Evolutionary conservation across 2,888 invertebrate genomes (phyloP), one percentile per base, ranked within the genome.

Genomic region (Caenorhabditis sp.): DNA sequence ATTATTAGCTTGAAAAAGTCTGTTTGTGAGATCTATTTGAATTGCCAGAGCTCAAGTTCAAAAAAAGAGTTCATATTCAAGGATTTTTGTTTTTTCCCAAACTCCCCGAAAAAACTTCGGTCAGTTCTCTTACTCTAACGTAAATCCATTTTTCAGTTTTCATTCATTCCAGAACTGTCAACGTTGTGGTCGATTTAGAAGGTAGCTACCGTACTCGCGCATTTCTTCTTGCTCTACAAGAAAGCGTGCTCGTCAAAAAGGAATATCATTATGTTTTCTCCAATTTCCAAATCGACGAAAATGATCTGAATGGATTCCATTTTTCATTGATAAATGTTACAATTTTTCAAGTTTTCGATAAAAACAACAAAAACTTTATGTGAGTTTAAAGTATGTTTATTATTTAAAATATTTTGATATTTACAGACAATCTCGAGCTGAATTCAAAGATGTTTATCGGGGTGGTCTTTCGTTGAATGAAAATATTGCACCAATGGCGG

Each of bases 251-350:
- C 10, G 81, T 83, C 54, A 81, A 76, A 43, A 71, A 74, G 57
- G 76, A 80, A 53, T 83, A 81, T 67, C 78, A 83, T 60, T 83
- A 83, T 50, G 80, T 83, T 4, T 81, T 83, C 53, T 81, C 83
- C 17, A 83, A 81, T 57, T 81, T 83, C 65, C 81, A 81, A 54
- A 69, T 83, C 61, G 81, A 81, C 20, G 81, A 83, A 49, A 63
- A 62, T 1, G 83, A 83, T 56, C 59, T 81, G 20, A 59, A 67
- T 43, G 70, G 67, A 10, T 79, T 83, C 26, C 83, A 80, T 50
- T 81, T 77, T 43, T 78, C 79, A 1, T 67, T 83, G 12, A 81
- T 83, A 63, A 83, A 83, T 38, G 77, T 83, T 59, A 83, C 83
- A 12, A 67, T 74, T 25, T 83, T 83, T 53, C 75, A 77, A 53